Evolutionary conservation across 2,797 vertebrate species (phyloP).

Genomic region (Anabas testudineus): DNA sequence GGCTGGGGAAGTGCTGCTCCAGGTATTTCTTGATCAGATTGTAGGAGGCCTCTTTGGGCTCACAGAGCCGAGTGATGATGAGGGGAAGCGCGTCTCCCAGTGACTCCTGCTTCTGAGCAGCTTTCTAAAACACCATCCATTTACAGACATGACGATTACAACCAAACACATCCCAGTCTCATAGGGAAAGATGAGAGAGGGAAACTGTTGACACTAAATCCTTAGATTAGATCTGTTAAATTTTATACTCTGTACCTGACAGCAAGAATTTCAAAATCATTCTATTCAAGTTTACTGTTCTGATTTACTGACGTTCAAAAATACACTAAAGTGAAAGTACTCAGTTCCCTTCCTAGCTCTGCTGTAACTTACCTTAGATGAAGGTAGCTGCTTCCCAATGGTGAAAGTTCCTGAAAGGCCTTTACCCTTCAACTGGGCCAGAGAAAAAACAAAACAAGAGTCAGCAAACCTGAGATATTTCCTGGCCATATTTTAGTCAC

Average conservation of each 20-base stretch:
- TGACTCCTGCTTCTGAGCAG: slow-evolving; percentile 86
- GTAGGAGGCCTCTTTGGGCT: slow-evolving; percentile 99
- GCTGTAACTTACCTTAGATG: slow-evolving; percentile 75
- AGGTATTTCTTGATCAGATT: slow-evolving; percentile 97
- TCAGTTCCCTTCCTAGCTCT: neutral
- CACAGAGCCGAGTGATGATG: slow-evolving; percentile 97
- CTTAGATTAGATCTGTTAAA: neutral
- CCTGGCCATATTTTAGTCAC: neutral
- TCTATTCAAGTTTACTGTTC: neutral
- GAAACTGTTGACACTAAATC: slow-evolving; percentile 3
- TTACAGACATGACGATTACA: slow-evolving; percentile 35
- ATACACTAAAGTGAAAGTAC: neutral
- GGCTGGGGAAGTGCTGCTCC: slow-evolving; percentile 95
- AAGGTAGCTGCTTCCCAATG: slow-evolving; percentile 87
- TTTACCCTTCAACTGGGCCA: slow-evolving; percentile 93
- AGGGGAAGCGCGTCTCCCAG: slow-evolving; percentile 94
- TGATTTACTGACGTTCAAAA: neutral
- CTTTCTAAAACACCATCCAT: slow-evolving; percentile 72
- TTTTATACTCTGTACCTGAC: too few species aligned
- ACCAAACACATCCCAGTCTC: slow-evolving; percentile 34
- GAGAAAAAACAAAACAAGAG: slow-evolving; percentile 5
- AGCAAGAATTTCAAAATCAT: neutral
- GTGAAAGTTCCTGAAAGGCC: slow-evolving; percentile 96
- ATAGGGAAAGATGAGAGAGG: neutral
- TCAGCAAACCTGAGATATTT: neutral